Conservation (phyloP, 1,140 invertebrate species). For the Harlomillsia oculata region DNA sequence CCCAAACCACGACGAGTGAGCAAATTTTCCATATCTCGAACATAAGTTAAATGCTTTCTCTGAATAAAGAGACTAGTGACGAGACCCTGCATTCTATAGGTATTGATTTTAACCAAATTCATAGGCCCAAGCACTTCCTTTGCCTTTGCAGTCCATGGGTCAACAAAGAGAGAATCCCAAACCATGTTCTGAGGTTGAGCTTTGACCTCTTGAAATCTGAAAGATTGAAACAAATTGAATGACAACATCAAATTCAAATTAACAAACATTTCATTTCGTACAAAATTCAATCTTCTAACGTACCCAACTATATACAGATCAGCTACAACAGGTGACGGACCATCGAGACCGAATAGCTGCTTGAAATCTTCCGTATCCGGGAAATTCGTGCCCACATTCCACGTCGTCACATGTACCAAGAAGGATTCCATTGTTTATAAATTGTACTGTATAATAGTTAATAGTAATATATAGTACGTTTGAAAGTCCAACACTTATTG, state of each 20-base stretch:
- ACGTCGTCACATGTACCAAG: constrained; percentile 68
- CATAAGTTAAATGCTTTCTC: constrained; percentile 63
- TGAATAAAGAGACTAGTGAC: constrained; percentile 64
- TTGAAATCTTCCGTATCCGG: constrained; percentile 60
- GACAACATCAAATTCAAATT: neutral
- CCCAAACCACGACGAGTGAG: constrained; percentile 78
- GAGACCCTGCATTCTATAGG: constrained; percentile 68
- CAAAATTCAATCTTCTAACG: constrained; percentile 25
- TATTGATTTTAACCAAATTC: constrained; percentile 67
- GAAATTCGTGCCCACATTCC: constrained; percentile 69
- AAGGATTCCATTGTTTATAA: constrained; percentile 37
- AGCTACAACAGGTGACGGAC: constrained; percentile 49
- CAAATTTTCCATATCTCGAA: constrained; percentile 71
- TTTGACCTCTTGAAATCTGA: constrained; percentile 77
- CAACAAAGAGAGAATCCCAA: constrained; percentile 66
- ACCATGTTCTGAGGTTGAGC: constrained; percentile 74
- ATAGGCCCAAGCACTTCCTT: constrained; percentile 58
- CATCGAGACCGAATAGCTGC: constrained; percentile 55
- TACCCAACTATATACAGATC: constrained; percentile 75
- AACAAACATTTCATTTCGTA: neutral
- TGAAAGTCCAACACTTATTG: too few relatives aligned
- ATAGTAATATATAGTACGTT: too few relatives aligned
- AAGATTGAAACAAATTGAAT: constrained; percentile 36
- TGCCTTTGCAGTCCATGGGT: constrained; percentile 60
- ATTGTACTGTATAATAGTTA: too few relatives aligned